phyloP scores from a whole-genome alignment of 2,113 vertebrate species.

The Ramphastos sulfuratus region DNA sequence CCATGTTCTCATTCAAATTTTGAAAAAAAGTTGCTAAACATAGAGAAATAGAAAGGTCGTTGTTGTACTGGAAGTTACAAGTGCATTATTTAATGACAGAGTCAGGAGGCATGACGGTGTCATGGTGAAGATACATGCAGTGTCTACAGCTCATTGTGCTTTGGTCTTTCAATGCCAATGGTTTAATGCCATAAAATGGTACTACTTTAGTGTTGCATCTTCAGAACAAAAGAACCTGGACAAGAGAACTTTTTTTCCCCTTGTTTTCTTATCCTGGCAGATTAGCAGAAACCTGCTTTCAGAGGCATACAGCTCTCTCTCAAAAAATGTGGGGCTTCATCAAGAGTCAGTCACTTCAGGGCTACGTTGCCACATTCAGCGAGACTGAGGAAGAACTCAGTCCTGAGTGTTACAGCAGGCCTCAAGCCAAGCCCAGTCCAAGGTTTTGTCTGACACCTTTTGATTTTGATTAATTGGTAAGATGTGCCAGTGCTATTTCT shows the following conservation, averaged over 20 bases:
- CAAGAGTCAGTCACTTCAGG: neutral
- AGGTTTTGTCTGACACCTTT: neutral
- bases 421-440: neutral
- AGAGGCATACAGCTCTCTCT: neutral
- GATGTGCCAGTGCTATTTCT: neutral
- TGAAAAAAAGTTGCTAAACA: neutral
- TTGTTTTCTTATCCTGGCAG: neutral
- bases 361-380: neutral
- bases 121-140: neutral
- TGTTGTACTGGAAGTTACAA: neutral
- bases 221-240: neutral
- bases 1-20: neutral
- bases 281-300: neutral
- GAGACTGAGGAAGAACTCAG: neutral
- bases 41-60: neutral
- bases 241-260: neutral
- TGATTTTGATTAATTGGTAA: neutral
- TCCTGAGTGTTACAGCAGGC: neutral
- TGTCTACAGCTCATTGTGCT: neutral
- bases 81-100: neutral
- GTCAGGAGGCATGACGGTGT: neutral
- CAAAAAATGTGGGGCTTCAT: neutral
- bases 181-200: neutral
- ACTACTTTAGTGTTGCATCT: neutral
- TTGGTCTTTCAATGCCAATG: neutral